Evolutionary conservation across 2,113 vertebrate species (phyloP), one percentile per base, ranked within the genome.

Genomic region (Coregonus clupeaformis): DNA sequence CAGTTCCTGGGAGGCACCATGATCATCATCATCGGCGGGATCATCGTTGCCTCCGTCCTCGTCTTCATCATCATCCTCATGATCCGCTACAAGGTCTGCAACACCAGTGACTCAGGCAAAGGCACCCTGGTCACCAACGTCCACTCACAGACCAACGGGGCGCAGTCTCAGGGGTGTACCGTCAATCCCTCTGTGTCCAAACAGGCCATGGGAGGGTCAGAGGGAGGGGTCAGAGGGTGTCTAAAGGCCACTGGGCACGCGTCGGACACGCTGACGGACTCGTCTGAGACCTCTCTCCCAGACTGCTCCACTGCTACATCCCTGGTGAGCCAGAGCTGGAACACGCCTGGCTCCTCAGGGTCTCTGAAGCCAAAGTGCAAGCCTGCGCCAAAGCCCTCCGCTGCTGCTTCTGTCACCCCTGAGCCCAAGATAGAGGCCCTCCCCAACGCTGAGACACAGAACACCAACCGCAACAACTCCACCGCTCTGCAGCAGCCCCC

Each of bases 11-110:
- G 98, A 0, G 98, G 98, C 69, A 99, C 98, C 75, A 99, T 99
- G 98, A 99, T 99, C 84, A 98, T 99, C 89, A 98, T 99, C 88
- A 99, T 99, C 1, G 98, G 98, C 45, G 98, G 98, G 75, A 97
- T 99, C 84, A 99, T 99, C 0, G 98, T 99, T 76, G 97, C 97
- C 1, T 99, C 98, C 0, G 97, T 99, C 82, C 94, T 99, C 1
- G 94, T 99, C 81, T 99, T 99, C 92, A 99, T 99, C 92, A 97
- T 99, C 85, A 99, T 99, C 89, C 94, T 99, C 73, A 99, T 99
- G 98, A 99, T 99, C 85, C 96, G 98, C 42, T 99, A 99, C 91
- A 99, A 97, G 89, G 97, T 99, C 86, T 99, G 98, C 30, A 98
- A 97, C 90, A 93, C 87, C 42, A 94, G 95, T 0, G 94, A 92